Conservation (phyloP, 2,797 vertebrate genomes). For the Lagorchestes hirsutus region DNA sequence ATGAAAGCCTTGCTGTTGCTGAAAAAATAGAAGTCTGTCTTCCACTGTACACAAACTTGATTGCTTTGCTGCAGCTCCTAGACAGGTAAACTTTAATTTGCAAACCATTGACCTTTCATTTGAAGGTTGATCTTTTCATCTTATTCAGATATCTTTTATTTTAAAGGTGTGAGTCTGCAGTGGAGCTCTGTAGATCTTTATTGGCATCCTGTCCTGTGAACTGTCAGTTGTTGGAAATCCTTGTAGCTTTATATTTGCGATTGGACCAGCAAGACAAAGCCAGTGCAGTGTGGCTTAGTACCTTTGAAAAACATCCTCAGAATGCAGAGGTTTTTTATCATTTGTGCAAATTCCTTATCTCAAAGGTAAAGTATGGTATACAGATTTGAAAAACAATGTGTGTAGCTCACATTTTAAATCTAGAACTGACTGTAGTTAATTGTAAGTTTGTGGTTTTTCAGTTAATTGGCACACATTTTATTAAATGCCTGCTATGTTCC, state of each 20-base stretch:
- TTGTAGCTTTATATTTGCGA: slow-evolving; percentile 89
- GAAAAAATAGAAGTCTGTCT: slow-evolving; percentile 89
- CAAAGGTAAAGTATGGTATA: slow-evolving; percentile 88
- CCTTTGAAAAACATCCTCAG: slow-evolving; percentile 90
- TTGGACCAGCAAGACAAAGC: slow-evolving; percentile 85
- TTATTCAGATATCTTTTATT: slow-evolving; percentile 63
- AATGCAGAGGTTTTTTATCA: slow-evolving; percentile 93
- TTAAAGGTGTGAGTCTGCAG: slow-evolving; percentile 90
- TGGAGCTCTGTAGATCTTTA: slow-evolving; percentile 88
- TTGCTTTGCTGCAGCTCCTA: slow-evolving; percentile 89
- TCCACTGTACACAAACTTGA: slow-evolving; percentile 93
- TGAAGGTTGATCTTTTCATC: slow-evolving; percentile 11
- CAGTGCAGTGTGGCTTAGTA: slow-evolving; percentile 89
- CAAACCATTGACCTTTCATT: slow-evolving; percentile 17
- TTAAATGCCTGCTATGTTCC: background rate
- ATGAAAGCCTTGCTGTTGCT: slow-evolving; percentile 84
- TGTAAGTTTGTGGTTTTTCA: background rate
- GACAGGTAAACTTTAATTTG: slow-evolving; percentile 87
- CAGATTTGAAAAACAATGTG: background rate
- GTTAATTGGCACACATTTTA: background rate
- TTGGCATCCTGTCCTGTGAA: slow-evolving; percentile 88
- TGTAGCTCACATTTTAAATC: background rate
- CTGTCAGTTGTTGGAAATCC: slow-evolving; percentile 89
- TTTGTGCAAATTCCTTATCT: slow-evolving; percentile 92
- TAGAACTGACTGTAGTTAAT: background rate